Evolutionary conservation across 2,888 invertebrate species (phyloP).

Genomic region (Andrena minutula): DNA sequence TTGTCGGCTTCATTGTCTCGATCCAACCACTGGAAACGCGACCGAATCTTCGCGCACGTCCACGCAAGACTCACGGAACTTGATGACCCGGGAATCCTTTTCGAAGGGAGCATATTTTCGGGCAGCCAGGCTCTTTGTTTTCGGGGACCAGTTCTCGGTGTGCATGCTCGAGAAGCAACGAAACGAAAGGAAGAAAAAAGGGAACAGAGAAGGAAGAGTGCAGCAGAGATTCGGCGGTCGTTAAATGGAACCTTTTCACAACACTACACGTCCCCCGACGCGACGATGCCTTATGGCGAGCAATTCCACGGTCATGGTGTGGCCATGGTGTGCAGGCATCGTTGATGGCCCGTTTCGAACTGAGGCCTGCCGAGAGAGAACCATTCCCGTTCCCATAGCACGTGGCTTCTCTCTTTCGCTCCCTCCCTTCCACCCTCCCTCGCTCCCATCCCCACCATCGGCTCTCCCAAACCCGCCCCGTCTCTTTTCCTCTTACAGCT

Average conservation of each 20-base stretch:
- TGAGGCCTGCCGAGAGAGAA: slow-evolving; percentile 78
- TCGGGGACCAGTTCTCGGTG: not conserved
- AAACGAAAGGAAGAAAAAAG: not conserved
- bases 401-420: slow-evolving; percentile 79
- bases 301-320: slow-evolving; percentile 75
- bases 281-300: slow-evolving; percentile 67
- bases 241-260: slow-evolving; percentile 36
- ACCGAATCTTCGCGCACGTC: not conserved
- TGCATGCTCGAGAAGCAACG: not conserved
- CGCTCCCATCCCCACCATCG: slow-evolving; percentile 59
- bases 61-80: slow-evolving; percentile 2
- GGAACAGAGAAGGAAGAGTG: not conserved
- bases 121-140: slow-evolving; percentile 5
- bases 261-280: slow-evolving; percentile 52
- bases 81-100: slow-evolving; percentile 9
- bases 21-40: slow-evolving; percentile 20
- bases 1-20: not conserved
- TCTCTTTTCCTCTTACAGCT: slow-evolving; percentile 28
- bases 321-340: slow-evolving; percentile 82
- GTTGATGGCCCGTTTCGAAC: slow-evolving; percentile 83
- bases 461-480: slow-evolving; percentile 52
- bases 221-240: not conserved
- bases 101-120: slow-evolving; percentile 29
- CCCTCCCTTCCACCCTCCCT: slow-evolving; percentile 71
- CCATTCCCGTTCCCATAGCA: slow-evolving; percentile 83